Evolutionary conservation across 2,888 invertebrate species (phyloP).

Genomic region (Drosophila tripunctata): DNA sequence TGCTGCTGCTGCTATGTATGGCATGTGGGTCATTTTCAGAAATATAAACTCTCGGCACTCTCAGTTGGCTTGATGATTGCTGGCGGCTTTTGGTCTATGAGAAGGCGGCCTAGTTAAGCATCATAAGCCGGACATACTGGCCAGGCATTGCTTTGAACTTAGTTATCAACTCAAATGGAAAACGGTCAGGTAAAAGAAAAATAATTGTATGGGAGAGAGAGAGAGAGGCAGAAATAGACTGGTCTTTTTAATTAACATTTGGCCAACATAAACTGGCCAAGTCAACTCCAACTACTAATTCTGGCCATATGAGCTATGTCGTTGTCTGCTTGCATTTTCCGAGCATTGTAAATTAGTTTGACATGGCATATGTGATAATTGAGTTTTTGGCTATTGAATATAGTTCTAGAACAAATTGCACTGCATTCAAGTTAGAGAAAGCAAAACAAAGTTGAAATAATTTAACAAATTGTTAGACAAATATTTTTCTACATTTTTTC

Average conservation of each 20-base stretch:
- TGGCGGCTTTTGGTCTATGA: slow-evolving; percentile 14
- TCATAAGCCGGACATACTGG: slow-evolving; percentile 33
- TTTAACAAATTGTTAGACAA: slow-evolving; percentile 22
- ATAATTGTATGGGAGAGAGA: slow-evolving; percentile 32
- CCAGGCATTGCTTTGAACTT: slow-evolving; percentile 23
- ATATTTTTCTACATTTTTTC: slow-evolving; percentile 8
- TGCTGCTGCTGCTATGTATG: slow-evolving; percentile 24
- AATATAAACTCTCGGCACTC: slow-evolving; percentile 44
- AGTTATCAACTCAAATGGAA: slow-evolving; percentile 41
- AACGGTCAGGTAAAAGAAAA: slow-evolving; percentile 32
- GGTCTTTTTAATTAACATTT: slow-evolving; percentile 70
- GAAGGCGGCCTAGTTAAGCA: slow-evolving; percentile 40
- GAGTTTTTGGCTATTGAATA: slow-evolving; percentile 58
- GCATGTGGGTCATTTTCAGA: slow-evolving; percentile 62
- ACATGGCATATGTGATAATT: slow-evolving; percentile 65
- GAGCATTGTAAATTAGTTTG: slow-evolving; percentile 35
- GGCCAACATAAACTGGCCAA: slow-evolving; percentile 40
- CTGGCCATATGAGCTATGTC: not conserved
- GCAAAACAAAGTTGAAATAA: slow-evolving; percentile 20
- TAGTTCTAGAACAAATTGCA: slow-evolving; percentile 37
- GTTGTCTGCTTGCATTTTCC: not conserved
- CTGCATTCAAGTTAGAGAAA: slow-evolving; percentile 14
- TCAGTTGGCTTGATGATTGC: slow-evolving; percentile 53
- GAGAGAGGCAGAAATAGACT: slow-evolving; percentile 1
- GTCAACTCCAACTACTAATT: not conserved